Percentiles rank a stretch among this genome's conserved stretches.
phyloP scores from a whole-genome alignment of 1,140 invertebrate genomes.

The Thereuonema tuberculata region DNA sequence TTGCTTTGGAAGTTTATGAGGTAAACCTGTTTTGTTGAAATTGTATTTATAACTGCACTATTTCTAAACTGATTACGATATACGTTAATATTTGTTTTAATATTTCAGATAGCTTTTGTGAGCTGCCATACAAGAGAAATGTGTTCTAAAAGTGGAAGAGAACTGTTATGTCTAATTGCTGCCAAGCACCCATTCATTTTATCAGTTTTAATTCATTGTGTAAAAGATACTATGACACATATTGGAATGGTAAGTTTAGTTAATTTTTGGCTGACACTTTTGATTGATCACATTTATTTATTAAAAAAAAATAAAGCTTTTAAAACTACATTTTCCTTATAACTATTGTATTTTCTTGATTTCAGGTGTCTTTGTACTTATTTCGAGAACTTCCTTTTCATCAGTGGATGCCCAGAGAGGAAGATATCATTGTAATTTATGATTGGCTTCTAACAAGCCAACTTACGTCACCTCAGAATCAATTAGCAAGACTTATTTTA shows the following conservation, averaged over 20 bases:
- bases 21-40: too few relatives aligned
- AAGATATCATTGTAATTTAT: constrained; percentile 50
- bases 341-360: neutral
- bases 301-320: too few relatives aligned
- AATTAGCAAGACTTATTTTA: constrained; percentile 52
- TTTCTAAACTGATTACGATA: constrained; percentile 1
- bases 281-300: neutral
- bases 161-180: constrained; percentile 53
- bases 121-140: constrained; percentile 52
- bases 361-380: constrained; percentile 43
- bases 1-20: constrained; percentile 22
- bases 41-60: too few relatives aligned
- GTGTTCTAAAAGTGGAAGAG: constrained; percentile 57
- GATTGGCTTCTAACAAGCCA: constrained; percentile 49
- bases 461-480: constrained; percentile 42
- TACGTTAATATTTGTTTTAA: too few relatives aligned
- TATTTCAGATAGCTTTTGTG: constrained; percentile 55
- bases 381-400: constrained; percentile 57
- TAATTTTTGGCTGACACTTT: neutral
- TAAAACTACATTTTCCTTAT: neutral
- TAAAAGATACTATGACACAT: constrained; percentile 47
- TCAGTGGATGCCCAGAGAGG: constrained; percentile 49
- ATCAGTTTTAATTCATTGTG: constrained; percentile 46
- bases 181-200: constrained; percentile 52
- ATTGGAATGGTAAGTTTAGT: constrained; percentile 42